Conservation (phyloP, 1,140 invertebrate species). For the Sitodiplosis mosellana region DNA sequence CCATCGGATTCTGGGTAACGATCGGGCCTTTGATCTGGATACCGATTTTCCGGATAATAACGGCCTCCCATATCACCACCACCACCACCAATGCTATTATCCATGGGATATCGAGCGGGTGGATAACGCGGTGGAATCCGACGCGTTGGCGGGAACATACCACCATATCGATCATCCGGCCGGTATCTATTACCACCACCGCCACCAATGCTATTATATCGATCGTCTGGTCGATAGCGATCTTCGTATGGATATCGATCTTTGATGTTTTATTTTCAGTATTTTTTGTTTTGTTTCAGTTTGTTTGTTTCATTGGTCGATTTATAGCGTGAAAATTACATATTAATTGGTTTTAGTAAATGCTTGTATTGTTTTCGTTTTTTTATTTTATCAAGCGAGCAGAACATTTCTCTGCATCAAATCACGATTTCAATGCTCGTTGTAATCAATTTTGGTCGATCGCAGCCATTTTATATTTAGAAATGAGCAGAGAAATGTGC, state of each 20-base stretch:
- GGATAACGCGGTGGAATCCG: slow-evolving; percentile 16
- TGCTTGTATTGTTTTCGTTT: no score
- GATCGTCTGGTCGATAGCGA: slow-evolving; percentile 26
- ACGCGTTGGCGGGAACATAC: slow-evolving; percentile 5
- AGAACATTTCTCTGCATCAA: no score
- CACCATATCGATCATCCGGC: slow-evolving; percentile 2
- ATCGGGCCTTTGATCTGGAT: slow-evolving; percentile 19
- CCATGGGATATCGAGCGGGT: slow-evolving; percentile 5
- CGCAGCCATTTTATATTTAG: no score
- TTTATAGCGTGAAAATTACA: no score
- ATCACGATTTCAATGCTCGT: no score
- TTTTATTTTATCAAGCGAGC: no score
- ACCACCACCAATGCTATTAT: slow-evolving; percentile 5
- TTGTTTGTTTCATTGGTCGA: no score
- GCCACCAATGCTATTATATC: slow-evolving; percentile 15
- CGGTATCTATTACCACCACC: slow-evolving; percentile 19
- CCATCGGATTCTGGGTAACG: slow-evolving; percentile 25
- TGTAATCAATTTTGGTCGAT: no score
- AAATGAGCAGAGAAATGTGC: no score
- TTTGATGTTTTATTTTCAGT: not conserved
- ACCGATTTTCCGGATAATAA: slow-evolving; percentile 14
- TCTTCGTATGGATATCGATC: slow-evolving; percentile 10
- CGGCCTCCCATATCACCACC: not conserved
- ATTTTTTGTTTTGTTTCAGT: no score
- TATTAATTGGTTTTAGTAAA: no score